Evolutionary conservation across 2,888 invertebrate species (phyloP), one percentile per base, ranked within the genome.

Genomic region (Prenolepis imparis): DNA sequence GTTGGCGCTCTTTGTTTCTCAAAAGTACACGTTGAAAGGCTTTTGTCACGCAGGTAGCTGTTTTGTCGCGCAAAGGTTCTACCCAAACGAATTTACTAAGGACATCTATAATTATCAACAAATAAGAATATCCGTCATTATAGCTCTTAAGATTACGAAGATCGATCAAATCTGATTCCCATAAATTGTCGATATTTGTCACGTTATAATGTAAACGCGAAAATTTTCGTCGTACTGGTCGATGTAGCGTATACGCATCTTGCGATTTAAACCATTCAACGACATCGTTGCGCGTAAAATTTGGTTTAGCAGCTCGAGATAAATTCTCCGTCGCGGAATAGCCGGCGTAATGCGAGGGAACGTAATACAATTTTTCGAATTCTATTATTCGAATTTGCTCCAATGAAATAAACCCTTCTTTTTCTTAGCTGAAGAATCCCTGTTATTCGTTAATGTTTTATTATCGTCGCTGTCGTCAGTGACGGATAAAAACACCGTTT

Each of bases 131-230:
- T 3, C 12, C 18, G 18, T 72, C 39, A 12, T 72, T 57, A 5
- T 72, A 72, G 21, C 0, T 18, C 21, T 72, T 24, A 9, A 59
- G 2, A 21, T 64, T 36, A 9, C 21, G 11, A 32, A 70, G 5
- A 9, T 55, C 32, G n/a, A 70, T 52, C 3, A 68, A 36, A 66
- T 66, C 41, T 21, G 41, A 11, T 15, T 66, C 44, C 21, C 66
- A 66, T 21, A 66, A 5, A n/a, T 68, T 32, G 32, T 68, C 68
- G 52, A 68, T 68, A 68, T 68, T 28, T 28, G 28, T 2, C 28
- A 28, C 28, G 28, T 28, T 28, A 28, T 28, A 28, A 28, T 28
- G 28, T 28, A 28, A 28, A 28, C 28, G 28, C 3, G 28, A 3
- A 28, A 28, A 28, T 28, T 28, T 28, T 28, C 28, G 28, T 2